A percentile compares a stretch with the other conserved stretches of the same genome.
Evolutionary conservation across 2,113 vertebrate genomes (phyloP).

Genomic region (Hydrochoerus hydrochaeris): DNA sequence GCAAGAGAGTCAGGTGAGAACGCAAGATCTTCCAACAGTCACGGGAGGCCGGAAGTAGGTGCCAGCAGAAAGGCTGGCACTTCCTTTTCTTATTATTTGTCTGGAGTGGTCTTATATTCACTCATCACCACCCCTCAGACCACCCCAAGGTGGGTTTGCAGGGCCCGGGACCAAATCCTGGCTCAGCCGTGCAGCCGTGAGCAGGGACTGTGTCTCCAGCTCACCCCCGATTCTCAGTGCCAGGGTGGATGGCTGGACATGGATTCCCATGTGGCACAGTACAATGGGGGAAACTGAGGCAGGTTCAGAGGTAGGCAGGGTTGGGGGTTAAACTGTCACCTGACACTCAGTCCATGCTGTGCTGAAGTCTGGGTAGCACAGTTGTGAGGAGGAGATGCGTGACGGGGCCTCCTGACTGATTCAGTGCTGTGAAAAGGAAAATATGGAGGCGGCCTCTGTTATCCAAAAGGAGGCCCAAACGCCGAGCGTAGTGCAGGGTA

Average conservation of each 20-base stretch:
- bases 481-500: not conserved
- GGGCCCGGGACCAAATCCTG: not conserved
- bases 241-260: not conserved
- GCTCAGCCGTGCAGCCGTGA: not conserved
- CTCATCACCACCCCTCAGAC: too few species aligned
- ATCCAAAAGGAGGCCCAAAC: not conserved
- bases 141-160: not conserved
- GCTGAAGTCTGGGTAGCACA: not conserved
- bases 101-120: not conserved
- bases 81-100: not conserved
- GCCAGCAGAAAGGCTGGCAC: not conserved
- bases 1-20: not conserved
- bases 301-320: not conserved
- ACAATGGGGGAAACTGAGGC: not conserved
- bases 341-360: not conserved
- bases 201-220: not conserved
- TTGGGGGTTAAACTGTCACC: not conserved
- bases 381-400: not conserved
- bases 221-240: not conserved
- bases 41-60: accelerated
- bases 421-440: not conserved
- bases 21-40: not conserved
- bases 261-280: accelerated
- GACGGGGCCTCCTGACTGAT: not conserved
- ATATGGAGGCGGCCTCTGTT: not conserved